Conservation (phyloP, 2,888 invertebrate genomes). For the Theristus sp. region DNA sequence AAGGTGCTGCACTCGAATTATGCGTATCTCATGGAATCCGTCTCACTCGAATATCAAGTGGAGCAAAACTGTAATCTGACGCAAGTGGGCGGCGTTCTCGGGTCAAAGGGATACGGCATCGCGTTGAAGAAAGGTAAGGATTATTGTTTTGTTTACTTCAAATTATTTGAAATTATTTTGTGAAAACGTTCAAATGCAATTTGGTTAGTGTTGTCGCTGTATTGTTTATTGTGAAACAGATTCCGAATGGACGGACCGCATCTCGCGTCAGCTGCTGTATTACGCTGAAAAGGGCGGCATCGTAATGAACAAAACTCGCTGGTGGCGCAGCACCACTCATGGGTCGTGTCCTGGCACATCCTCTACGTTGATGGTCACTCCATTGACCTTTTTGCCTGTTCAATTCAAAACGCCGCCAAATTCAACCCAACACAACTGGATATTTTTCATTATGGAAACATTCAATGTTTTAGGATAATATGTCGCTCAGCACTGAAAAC, state of each 20-base stretch:
- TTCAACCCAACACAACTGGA: too few species aligned
- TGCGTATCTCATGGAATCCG: slow-evolving; percentile 93
- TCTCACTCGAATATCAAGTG: slow-evolving; percentile 86
- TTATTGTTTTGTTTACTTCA: background rate
- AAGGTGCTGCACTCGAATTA: slow-evolving; percentile 71
- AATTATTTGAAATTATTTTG: too few species aligned
- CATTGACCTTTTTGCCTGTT: too few species aligned
- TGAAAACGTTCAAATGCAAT: too few species aligned
- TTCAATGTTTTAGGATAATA: too few species aligned
- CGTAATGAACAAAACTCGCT: slow-evolving; percentile 61
- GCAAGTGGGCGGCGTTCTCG: slow-evolving; percentile 77
- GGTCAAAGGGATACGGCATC: slow-evolving; percentile 82
- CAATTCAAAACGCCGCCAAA: too few species aligned
- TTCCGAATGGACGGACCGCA: slow-evolving; percentile 87
- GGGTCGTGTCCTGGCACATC: background rate
- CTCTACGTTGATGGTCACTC: background rate
- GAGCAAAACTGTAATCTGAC: slow-evolving; percentile 77
- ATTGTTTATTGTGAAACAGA: slow-evolving; percentile 41
- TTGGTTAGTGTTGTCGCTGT: too few species aligned
- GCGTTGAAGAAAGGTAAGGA: slow-evolving; percentile 67
- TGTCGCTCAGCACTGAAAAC: slow-evolving; percentile 50
- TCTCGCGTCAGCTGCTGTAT: slow-evolving; percentile 78
- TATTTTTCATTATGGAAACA: too few species aligned
- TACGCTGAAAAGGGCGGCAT: slow-evolving; percentile 68
- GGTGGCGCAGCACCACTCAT: slow-evolving; percentile 85